Conservation (phyloP, 2,888 invertebrate species). For the Clivina fossor region DNA sequence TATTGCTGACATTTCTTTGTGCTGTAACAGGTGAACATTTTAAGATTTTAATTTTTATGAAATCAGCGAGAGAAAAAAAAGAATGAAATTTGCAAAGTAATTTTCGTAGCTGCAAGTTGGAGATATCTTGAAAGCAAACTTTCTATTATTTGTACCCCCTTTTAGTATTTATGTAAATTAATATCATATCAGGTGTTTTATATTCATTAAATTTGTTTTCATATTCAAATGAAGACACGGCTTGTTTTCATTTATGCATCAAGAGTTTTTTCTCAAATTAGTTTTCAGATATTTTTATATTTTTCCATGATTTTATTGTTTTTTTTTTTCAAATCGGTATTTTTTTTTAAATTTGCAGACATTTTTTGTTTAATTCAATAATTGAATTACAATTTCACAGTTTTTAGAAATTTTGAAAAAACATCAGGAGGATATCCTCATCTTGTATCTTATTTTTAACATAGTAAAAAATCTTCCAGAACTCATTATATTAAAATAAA, state of each 20-base stretch:
- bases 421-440: too few relatives aligned
- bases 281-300: slow-evolving; percentile 14
- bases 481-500: too few relatives aligned
- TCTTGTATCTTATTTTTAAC: too few relatives aligned
- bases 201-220: slow-evolving; percentile 31
- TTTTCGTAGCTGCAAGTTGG: slow-evolving; percentile 2
- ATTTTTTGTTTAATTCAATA: too few relatives aligned
- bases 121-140: slow-evolving; percentile 19
- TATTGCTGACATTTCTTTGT: background rate
- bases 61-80: background rate
- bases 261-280: slow-evolving; percentile 24
- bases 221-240: slow-evolving; percentile 28
- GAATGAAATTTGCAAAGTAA: slow-evolving; percentile 10
- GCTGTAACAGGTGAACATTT: too few relatives aligned
- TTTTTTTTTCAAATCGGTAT: too few relatives aligned
- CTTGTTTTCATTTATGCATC: slow-evolving; percentile 13
- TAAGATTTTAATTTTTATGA: too few relatives aligned
- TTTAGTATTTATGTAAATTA: slow-evolving; percentile 23
- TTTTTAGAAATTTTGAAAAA: too few relatives aligned
- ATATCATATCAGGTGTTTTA: slow-evolving; percentile 27
- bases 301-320: too few relatives aligned
- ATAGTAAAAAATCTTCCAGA: too few relatives aligned
- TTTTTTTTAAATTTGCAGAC: too few relatives aligned
- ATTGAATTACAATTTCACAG: too few relatives aligned
- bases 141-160: slow-evolving; percentile 12